Evolutionary conservation across 2,113 vertebrate genomes (phyloP).

Genomic region (Carassius auratus): DNA sequence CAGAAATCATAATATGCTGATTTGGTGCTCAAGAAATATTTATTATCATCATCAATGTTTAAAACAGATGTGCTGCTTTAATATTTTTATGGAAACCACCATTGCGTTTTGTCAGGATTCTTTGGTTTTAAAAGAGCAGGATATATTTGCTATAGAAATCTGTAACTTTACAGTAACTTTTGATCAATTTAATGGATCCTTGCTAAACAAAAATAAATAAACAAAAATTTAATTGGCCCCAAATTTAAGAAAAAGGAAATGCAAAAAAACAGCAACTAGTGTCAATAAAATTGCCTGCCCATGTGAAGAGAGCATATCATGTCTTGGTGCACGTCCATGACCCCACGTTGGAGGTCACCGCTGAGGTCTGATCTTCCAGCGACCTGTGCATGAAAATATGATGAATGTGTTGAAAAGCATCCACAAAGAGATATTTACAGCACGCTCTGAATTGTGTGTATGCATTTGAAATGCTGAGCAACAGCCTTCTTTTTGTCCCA

Average conservation of each 20-base stretch:
- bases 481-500: slow-evolving; percentile 51
- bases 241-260: not conserved
- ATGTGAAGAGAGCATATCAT: not conserved
- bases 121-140: not conserved
- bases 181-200: not conserved
- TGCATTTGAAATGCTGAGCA: slow-evolving; percentile 38
- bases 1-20: not conserved
- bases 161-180: not conserved
- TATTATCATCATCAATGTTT: not conserved
- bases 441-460: slow-evolving; percentile 35
- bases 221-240: not conserved
- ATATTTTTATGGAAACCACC: not conserved
- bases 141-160: not conserved
- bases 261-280: not conserved
- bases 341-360: slow-evolving; percentile 33
- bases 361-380: not conserved
- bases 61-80: not conserved
- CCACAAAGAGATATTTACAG: slow-evolving; percentile 47
- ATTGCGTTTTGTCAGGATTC: not conserved
- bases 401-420: slow-evolving; percentile 50
- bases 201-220: not conserved
- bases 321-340: not conserved
- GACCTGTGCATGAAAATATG: slow-evolving; percentile 29
- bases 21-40: not conserved
- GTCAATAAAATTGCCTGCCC: not conserved